Evolutionary conservation across 2,113 vertebrate species (phyloP), one percentile per base, ranked within the genome.

Genomic region (Salvelinus alpinus): DNA sequence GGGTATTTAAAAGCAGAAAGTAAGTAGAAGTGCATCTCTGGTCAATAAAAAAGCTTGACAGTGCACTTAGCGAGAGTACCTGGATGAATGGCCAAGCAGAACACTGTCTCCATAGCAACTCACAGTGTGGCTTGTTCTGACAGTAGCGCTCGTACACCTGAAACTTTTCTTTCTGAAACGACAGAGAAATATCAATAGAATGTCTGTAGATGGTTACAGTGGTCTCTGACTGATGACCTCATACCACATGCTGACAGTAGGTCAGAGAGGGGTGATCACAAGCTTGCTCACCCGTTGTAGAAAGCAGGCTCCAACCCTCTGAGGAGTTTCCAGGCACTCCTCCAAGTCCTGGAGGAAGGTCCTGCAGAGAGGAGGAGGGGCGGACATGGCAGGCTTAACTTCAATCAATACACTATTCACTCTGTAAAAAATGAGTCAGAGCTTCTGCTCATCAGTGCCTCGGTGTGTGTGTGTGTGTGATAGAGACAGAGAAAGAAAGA

Each of bases 141-240:
- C 98, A 99, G 82, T 99, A 99, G 29, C 95, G 95, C 83, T 97
- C 94, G 44, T 99, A 99, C 86, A 99, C 96, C 91, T 97, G 95
- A 91, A 99, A 99, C 89, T 97, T 94, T 64, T 95, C 93, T 75
- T 95, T 93, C 97, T 99, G 93, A 81, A 85, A 85, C 65, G 14
- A 83, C 64, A 84, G 62, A 74, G 20, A 71, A 38, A 38, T 38
- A 8, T 38, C 18, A 64, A n/a, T 24, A 24, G 20, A 8, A 22
- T 16, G 22, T 16, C 11, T n/a, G 7, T 62, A 62, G 60, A 62
- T 25, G 60, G 20, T 64, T 25, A 22, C 22, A 64, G 20, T 7
- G 3, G 60, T n/a, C 16, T 3, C 20, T 11, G 20, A 4, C 60
- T 16, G 8, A 24, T n/a, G n/a, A 64, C 24, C 57, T 3, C 9